These are phyloP conservation scores for Euplexia lucipara DNA, from an alignment of 2,888 invertebrate species.

Conservation along the genomic window DNA sequence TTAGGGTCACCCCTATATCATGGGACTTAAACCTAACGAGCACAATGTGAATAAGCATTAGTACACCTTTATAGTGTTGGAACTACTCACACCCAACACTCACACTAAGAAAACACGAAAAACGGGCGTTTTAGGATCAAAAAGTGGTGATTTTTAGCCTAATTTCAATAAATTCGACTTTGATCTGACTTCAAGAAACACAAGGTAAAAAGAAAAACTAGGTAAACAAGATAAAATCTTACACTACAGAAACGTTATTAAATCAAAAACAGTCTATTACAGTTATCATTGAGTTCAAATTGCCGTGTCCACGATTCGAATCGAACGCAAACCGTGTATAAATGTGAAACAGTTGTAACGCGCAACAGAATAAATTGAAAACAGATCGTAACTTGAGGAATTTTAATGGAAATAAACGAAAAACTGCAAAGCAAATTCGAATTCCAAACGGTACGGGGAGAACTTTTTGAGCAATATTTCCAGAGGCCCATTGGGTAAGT, in stretches of 20 bases:
- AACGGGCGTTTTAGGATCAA: too few relatives aligned
- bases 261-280: conserved; percentile 67
- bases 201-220: conserved; percentile 12
- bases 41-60: too few relatives aligned
- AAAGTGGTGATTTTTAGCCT: too few relatives aligned
- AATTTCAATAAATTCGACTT: too few relatives aligned
- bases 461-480: conserved; percentile 71
- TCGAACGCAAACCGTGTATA: conserved; percentile 62
- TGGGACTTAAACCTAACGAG: too few relatives aligned
- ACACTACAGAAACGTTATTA: conserved; percentile 32
- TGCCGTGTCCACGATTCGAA: conserved; percentile 63
- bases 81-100: too few relatives aligned
- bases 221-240: too few relatives aligned
- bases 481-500: conserved; percentile 45
- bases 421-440: conserved; percentile 74
- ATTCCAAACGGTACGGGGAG: conserved; percentile 75
- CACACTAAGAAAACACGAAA: too few relatives aligned
- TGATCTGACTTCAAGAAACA: too few relatives aligned
- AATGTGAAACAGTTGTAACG: conserved; percentile 72
- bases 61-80: too few relatives aligned
- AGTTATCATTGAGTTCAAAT: conserved; percentile 71
- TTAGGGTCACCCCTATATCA: too few relatives aligned
- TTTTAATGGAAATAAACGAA: conserved; percentile 80
- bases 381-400: conserved; percentile 76
- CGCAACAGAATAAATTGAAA: conserved; percentile 76